These are phyloP conservation scores for Hedya salicella DNA, from an alignment of 2,888 invertebrate genomes.

Conservation along the genomic window DNA sequence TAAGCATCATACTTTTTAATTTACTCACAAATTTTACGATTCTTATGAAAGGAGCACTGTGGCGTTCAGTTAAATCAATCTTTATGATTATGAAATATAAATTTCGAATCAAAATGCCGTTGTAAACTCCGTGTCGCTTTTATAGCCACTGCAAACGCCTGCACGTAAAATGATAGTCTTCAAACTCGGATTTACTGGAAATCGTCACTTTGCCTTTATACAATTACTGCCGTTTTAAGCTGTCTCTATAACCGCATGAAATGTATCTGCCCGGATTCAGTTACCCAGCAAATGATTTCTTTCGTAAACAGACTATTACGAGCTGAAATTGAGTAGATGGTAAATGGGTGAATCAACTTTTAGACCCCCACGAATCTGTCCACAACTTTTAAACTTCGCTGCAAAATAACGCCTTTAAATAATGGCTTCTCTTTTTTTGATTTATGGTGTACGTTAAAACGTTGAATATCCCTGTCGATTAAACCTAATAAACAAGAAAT, in stretches of 20 bases:
- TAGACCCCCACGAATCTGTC: too few relatives aligned
- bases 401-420: not conserved
- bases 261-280: slow-evolving; percentile 25
- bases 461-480: too few relatives aligned
- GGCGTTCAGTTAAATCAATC: too few relatives aligned
- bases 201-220: slow-evolving; percentile 28
- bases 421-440: too few relatives aligned
- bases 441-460: too few relatives aligned
- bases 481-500: too few relatives aligned
- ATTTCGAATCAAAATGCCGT: slow-evolving; percentile 7
- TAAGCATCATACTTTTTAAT: too few relatives aligned
- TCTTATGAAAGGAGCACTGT: too few relatives aligned
- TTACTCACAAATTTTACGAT: too few relatives aligned
- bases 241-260: slow-evolving; percentile 24
- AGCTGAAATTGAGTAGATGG: slow-evolving; percentile 1
- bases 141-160: slow-evolving; percentile 14
- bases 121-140: slow-evolving; percentile 9
- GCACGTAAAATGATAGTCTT: slow-evolving; percentile 27
- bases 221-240: slow-evolving; percentile 23
- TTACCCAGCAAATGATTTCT: slow-evolving; percentile 23
- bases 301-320: slow-evolving; percentile 9
- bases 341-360: too few relatives aligned
- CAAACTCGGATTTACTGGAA: slow-evolving; percentile 14
- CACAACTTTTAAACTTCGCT: not conserved
- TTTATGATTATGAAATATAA: too few relatives aligned